Base-by-base conservation (phyloP, 1,140 invertebrate species). In the Drosophila ironensis region DNA sequence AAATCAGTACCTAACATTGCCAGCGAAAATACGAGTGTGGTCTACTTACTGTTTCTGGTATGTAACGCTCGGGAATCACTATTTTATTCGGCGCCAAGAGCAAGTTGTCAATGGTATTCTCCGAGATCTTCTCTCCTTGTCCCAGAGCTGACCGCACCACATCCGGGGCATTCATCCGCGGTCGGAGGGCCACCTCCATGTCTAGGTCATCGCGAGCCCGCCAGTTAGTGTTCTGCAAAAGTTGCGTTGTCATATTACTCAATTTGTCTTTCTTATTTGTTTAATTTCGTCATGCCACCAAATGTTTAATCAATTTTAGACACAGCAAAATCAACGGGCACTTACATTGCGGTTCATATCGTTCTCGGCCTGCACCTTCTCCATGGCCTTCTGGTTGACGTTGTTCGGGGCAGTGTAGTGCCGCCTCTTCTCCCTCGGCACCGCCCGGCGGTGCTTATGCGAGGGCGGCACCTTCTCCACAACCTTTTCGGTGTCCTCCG, bases 21-120 rank as follows among this genome's bases (percentile, higher is more conserved):
- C 0, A 1, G 12, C 1, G 3, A 20, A 5, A 0, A n/a, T n/a
- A n/a, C n/a, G n/a, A n/a, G n/a, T n/a, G n/a, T n/a, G n/a, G n/a
- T n/a, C n/a, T 1, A 75, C 87, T 90, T 71, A 96, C 93, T 90
- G 95, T 94, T 90, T 98, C 96, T 22, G 97, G 96, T 72, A 97
- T 94, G 88, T 98, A 98, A 68, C 97, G 92, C 91, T 98, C 97
- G 2, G 97, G 97, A 70, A 98, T 98, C 20, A 95, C 91, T 69
- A 98, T 97, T 91, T 97, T 98, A 87, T 95, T 95, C 14, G 97
- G 97, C 19, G 95, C 94, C 37, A 94, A 94, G 19, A 98, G 91
- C 72, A 98, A 91, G 73, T 94, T 94, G 90, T 97, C 96, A 64
- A 97, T 97, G 19, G 96, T 96, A 50, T 93, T 93, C 81, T 96